Conservation (phyloP, 2,888 invertebrate genomes). For the Apeira syringaria region DNA sequence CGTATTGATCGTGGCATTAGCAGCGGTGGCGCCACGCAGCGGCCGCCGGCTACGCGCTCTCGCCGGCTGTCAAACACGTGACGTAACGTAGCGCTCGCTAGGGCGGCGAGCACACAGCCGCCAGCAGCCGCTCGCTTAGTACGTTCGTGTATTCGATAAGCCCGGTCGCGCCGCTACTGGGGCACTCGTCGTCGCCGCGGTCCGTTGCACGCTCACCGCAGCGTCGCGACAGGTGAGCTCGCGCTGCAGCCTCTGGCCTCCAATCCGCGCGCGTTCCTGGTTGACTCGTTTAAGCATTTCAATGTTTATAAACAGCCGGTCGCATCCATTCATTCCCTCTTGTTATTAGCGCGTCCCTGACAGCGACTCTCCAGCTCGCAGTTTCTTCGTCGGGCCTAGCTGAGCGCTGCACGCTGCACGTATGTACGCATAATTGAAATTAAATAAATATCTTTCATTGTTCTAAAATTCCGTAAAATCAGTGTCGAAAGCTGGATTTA, state of each 20-base stretch:
- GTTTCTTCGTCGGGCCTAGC: slow-evolving; percentile 44
- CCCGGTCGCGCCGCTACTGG: slow-evolving; percentile 37
- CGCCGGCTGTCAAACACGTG: slow-evolving; percentile 29
- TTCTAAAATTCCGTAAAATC: slow-evolving; percentile 9
- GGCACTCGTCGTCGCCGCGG: slow-evolving; percentile 46
- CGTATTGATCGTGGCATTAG: slow-evolving; percentile 5
- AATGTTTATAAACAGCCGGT: slow-evolving; percentile 82
- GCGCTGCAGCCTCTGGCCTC: slow-evolving; percentile 36
- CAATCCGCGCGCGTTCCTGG: background rate
- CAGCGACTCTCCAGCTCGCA: slow-evolving; percentile 51
- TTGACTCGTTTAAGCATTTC: slow-evolving; percentile 42
- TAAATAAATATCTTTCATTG: slow-evolving; percentile 25
- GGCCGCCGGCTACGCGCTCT: slow-evolving; percentile 20
- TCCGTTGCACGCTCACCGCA: slow-evolving; percentile 33
- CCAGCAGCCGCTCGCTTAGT: slow-evolving; percentile 64
- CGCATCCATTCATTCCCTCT: slow-evolving; percentile 63
- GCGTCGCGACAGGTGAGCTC: slow-evolving; percentile 59
- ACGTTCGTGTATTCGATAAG: slow-evolving; percentile 51
- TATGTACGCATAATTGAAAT: slow-evolving; percentile 62
- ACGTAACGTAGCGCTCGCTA: slow-evolving; percentile 28
- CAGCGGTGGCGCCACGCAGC: slow-evolving; percentile 10
- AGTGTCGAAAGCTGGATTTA: too few relatives aligned
- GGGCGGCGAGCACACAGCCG: slow-evolving; percentile 45
- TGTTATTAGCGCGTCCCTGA: slow-evolving; percentile 64
- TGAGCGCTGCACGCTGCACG: slow-evolving; percentile 45